phyloP scores from a whole-genome alignment of 2,113 vertebrate species.

The Solenodon paradoxus region DNA sequence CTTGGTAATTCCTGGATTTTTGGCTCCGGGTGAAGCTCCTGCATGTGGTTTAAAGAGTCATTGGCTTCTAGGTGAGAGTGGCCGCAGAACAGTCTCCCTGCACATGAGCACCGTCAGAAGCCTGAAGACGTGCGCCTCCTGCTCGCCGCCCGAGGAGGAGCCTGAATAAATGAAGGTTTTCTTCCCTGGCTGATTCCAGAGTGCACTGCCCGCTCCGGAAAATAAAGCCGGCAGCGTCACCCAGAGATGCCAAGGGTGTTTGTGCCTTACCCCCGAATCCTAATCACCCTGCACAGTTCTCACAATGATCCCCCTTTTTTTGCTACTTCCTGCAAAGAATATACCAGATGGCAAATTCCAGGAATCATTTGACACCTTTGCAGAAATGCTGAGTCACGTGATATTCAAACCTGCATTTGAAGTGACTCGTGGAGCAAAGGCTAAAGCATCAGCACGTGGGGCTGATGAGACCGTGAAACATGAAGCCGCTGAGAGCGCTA shows the following conservation, averaged over 20 bases:
- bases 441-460: fast-evolving
- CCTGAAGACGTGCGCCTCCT: background rate
- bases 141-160: background rate
- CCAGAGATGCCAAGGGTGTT: background rate
- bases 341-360: background rate
- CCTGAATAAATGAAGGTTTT: background rate
- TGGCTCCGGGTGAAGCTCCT: background rate
- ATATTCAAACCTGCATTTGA: background rate
- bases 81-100: no score
- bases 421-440: background rate
- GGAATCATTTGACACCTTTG: background rate
- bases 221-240: no score
- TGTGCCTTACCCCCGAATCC: background rate
- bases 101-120: background rate
- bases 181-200: background rate
- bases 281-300: background rate
- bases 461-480: background rate
- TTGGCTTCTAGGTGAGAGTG: background rate
- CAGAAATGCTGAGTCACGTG: background rate
- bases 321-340: background rate
- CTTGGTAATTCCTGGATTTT: background rate
- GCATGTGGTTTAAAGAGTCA: background rate
- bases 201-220: background rate
- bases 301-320: background rate
- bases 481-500: background rate